These are phyloP conservation scores for Campoletis sonorensis DNA, from an alignment of 1,140 invertebrate species.

Conservation along the genomic window DNA sequence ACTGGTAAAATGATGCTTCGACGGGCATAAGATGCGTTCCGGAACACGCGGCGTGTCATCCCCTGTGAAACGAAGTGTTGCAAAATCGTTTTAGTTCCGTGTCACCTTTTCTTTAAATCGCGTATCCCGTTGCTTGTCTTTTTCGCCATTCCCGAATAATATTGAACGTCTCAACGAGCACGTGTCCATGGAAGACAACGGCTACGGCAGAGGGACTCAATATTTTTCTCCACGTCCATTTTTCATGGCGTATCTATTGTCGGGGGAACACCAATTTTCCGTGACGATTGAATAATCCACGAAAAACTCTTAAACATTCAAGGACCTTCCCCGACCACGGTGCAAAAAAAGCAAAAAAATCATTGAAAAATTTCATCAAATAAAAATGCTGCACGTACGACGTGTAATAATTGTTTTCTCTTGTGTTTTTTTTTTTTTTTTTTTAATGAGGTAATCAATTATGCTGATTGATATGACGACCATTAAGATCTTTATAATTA, in stretches of 20 bases:
- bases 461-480: not conserved
- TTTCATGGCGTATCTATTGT: constrained; percentile 38
- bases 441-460: not conserved
- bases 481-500: not conserved
- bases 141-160: constrained; percentile 1
- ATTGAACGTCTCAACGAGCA: constrained; percentile 33
- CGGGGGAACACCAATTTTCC: constrained; percentile 1
- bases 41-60: constrained; percentile 37
- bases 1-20: not conserved
- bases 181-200: constrained; percentile 26
- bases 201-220: not conserved
- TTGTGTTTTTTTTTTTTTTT: too few relatives aligned
- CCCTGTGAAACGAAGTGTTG: constrained; percentile 48
- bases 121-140: constrained; percentile 7
- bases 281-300: not conserved
- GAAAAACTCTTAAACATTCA: too few relatives aligned
- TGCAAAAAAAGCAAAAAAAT: too few relatives aligned
- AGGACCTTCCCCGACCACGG: too few relatives aligned
- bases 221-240: constrained; percentile 32
- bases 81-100: constrained; percentile 52
- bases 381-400: too few relatives aligned
- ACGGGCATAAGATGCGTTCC: constrained; percentile 22
- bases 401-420: not conserved
- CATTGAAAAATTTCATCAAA: too few relatives aligned
- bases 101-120: not conserved